Base-by-base conservation (phyloP, 2,888 invertebrate species). In the Aphrophora alni region DNA sequence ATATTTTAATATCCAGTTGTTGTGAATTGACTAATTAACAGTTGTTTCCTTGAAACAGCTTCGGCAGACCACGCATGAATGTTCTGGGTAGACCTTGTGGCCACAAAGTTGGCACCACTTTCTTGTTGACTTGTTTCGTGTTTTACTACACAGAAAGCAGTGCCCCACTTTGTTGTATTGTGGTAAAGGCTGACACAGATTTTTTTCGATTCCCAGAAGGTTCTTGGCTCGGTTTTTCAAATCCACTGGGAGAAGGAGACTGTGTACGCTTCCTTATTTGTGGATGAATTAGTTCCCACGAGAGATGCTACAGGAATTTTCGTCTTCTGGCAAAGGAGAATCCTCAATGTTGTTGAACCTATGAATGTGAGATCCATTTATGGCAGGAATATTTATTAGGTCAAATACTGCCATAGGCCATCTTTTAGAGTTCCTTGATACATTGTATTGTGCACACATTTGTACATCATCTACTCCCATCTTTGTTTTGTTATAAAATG, bases 401-500 rank as follows among this genome's bases (percentile, higher is more conserved):
- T 78, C 79, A 79, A 86, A 86, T 72, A 85, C 73, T n/a, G 81
- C 82, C 80, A 85, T 73, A 27, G 85, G 84, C 85, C 85, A 86
- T 78, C 85, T 75, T 81, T 80, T 84, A 24, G 84, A 84, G 76
- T 78, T 85, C 81, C 85, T 80, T 3, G 82, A 76, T 25, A 84
- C 80, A 74, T 83, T 82, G 80, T 85, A 85, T 79, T 80, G 80
- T 38, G 81, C 83, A 78, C 85, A 85, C 79, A 84, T 84, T 82
- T 84, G 80, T 77, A 85, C 85, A n/a, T 84, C 83, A 77, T 86
- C 85, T 28, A 86, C 85, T 27, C 84, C 85, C 44, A 84, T 83
- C 82, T 86, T 86, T 25, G 85, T 85, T 38, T 70, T 77, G 80
- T 86, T 86, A 77, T 86, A 86, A 80, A 85, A n/a, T n/a, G n/a